phyloP scores from a whole-genome alignment of 2,797 vertebrate species.

The Chloroceryle amazona region DNA sequence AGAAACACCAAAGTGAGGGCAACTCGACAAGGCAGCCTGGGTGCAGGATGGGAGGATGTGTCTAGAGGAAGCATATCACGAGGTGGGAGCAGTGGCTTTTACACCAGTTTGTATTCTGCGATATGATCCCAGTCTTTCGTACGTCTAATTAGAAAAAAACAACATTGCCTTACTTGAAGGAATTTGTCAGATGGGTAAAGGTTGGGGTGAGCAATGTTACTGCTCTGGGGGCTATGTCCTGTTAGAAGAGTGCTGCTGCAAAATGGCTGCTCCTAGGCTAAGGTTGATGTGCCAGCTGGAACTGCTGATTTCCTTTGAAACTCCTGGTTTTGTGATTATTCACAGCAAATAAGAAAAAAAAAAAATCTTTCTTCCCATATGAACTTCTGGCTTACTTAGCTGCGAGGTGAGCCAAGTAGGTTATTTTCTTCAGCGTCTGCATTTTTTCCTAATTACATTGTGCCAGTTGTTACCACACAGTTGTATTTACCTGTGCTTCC shows the following conservation, averaged over 20 bases:
- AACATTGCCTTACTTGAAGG: neutral
- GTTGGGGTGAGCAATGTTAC: neutral
- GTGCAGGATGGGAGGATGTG: neutral
- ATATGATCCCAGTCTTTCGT: neutral
- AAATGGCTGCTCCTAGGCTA: neutral
- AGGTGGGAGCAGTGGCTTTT: neutral
- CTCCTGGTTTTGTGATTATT: slow-evolving; percentile 21
- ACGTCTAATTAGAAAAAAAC: neutral
- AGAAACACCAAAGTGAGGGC: neutral
- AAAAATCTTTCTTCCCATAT: neutral
- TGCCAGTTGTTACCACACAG: neutral
- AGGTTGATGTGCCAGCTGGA: slow-evolving; percentile 7
- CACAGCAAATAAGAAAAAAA: neutral
- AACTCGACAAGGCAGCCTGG: neutral
- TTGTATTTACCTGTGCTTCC: neutral
- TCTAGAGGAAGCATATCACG: neutral
- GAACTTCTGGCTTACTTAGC: neutral
- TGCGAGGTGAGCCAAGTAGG: neutral
- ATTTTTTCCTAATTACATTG: slow-evolving; percentile 26
- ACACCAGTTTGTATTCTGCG: neutral
- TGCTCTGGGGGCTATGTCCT: neutral
- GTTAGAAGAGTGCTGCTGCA: neutral
- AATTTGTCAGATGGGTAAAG: neutral
- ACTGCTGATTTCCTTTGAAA: slow-evolving; percentile 11
- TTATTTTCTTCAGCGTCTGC: neutral